Evolutionary conservation across 1,140 invertebrate species (phyloP).

Genomic region (Hydropsyche tenuis): DNA sequence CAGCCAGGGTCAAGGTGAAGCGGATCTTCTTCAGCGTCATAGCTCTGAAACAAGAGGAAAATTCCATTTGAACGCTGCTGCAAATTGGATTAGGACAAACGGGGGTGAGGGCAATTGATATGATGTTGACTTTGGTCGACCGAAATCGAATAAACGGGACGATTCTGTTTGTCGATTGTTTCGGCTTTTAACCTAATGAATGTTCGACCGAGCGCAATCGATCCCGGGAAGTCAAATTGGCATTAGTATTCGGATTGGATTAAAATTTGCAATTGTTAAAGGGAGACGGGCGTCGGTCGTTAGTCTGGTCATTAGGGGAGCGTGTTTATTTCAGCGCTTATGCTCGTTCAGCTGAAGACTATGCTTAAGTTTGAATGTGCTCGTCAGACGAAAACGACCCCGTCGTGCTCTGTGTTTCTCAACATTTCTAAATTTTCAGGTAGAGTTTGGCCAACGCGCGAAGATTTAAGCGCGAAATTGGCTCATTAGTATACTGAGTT

Average conservation of each 20-base stretch:
- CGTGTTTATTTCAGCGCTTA: not conserved
- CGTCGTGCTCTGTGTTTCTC: not conserved
- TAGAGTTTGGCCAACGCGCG: too few species aligned
- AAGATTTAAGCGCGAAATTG: too few species aligned
- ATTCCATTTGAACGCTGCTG: not conserved
- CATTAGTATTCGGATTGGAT: too few species aligned
- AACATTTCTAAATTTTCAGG: too few species aligned
- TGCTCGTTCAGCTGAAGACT: not conserved
- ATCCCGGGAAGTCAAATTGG: not conserved
- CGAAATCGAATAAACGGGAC: constrained; percentile 11
- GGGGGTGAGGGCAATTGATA: constrained; percentile 9
- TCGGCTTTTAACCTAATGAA: constrained; percentile 14
- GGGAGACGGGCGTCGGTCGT: too few species aligned
- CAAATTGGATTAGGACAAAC: not conserved
- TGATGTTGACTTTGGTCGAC: not conserved
- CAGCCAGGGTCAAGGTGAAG: constrained; percentile 30
- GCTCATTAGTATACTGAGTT: too few species aligned
- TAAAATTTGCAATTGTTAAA: too few species aligned
- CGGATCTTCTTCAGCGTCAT: constrained; percentile 26
- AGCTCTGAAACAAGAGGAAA: constrained; percentile 43
- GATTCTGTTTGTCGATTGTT: constrained; percentile 7
- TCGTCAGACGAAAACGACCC: constrained; percentile 2
- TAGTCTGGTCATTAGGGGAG: too few species aligned
- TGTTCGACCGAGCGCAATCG: not conserved
- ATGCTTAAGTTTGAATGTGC: not conserved